Percentiles rank a stretch among this genome's conserved stretches.
phyloP scores from a whole-genome alignment of 2,113 vertebrate genomes.

The Pleuronectes platessa region DNA sequence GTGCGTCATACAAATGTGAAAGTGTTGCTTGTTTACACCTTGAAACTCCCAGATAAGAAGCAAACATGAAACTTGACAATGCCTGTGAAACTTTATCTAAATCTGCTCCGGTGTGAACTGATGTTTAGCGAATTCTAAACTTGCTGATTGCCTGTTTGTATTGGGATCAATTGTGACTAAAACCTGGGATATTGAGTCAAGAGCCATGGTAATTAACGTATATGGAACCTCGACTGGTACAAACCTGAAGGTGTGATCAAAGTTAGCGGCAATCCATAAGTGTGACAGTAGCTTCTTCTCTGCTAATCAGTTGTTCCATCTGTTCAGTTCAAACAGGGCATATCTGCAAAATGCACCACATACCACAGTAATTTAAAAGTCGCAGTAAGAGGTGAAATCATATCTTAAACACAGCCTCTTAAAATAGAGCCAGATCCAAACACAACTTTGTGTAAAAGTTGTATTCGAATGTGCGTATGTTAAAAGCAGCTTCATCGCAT shows the following conservation, averaged over 20 bases:
- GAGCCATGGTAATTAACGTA: neutral
- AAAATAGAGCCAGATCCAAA: neutral
- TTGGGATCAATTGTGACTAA: too few relatives aligned
- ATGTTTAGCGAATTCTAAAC: neutral
- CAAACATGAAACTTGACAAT: conserved; percentile 13
- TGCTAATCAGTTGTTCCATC: conserved; percentile 29
- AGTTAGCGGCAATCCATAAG: conserved; percentile 7
- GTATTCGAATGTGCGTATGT: neutral
- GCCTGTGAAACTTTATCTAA: conserved; percentile 25
- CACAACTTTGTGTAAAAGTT: neutral
- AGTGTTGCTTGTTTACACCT: conserved; percentile 45
- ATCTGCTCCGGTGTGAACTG: neutral
- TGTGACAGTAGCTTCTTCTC: neutral
- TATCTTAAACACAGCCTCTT: conserved; percentile 17
- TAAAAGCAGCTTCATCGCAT: too few relatives aligned
- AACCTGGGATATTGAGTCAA: neutral
- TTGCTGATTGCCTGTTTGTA: neutral
- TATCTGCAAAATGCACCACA: conserved; percentile 3
- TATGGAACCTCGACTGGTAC: neutral
- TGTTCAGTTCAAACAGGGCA: conserved; percentile 21
- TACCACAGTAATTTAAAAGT: neutral
- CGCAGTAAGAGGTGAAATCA: conserved; percentile 5
- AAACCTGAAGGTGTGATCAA: conserved; percentile 22
- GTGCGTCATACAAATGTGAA: neutral
- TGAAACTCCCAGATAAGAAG: conserved; percentile 13